These are phyloP conservation scores for Pomacea maculata DNA, from an alignment of 1,140 invertebrate genomes.

Conservation along the genomic window DNA sequence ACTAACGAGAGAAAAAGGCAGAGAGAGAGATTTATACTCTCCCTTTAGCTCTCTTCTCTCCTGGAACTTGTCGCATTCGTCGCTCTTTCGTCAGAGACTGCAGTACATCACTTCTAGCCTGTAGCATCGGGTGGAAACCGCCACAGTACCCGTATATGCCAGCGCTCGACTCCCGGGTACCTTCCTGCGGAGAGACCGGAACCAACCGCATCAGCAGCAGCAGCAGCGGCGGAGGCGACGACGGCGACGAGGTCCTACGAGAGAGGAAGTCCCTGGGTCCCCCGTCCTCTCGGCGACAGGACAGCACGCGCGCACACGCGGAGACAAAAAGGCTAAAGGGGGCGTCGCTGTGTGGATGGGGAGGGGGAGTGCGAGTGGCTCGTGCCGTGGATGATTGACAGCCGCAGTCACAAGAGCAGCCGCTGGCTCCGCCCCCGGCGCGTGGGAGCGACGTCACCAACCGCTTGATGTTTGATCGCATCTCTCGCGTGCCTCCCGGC, in stretches of 20 bases:
- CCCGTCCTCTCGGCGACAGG: neutral
- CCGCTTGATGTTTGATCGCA: constrained; percentile 31
- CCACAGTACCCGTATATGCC: too few relatives aligned
- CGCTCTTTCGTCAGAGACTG: too few relatives aligned
- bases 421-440: constrained; percentile 16
- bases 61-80: too few relatives aligned
- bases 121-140: too few relatives aligned
- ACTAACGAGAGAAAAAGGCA: too few relatives aligned
- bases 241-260: neutral
- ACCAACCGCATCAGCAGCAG: too few relatives aligned
- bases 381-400: constrained; percentile 23
- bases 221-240: neutral
- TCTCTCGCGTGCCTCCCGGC: constrained; percentile 29
- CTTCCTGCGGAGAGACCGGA: too few relatives aligned
- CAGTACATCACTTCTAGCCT: too few relatives aligned
- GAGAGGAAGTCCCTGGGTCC: neutral
- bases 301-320: too few relatives aligned
- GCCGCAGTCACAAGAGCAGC: constrained; percentile 10
- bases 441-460: constrained; percentile 27
- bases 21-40: too few relatives aligned
- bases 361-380: constrained; percentile 7
- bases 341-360: neutral
- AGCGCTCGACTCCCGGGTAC: too few relatives aligned
- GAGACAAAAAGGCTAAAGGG: neutral
- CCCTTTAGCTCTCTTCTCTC: too few relatives aligned